Evolutionary conservation across 2,113 vertebrate genomes (phyloP).

Genomic region (Lycocorax pyrrhopterus): DNA sequence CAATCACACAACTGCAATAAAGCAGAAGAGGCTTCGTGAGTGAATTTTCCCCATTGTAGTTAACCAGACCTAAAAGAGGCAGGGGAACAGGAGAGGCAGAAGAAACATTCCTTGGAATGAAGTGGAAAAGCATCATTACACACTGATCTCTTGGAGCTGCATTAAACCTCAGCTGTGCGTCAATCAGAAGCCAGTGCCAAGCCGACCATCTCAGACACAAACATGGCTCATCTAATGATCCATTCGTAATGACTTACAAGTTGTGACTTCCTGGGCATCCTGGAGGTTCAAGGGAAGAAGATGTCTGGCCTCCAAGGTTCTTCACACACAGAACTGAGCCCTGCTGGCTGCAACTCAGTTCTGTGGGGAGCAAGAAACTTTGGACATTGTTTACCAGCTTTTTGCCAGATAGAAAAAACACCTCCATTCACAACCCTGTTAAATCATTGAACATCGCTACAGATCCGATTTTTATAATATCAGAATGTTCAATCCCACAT

Average conservation of each 20-base stretch:
- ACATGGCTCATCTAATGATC: conserved; percentile 8
- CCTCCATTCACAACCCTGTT: neutral
- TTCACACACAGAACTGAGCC: neutral
- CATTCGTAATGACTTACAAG: neutral
- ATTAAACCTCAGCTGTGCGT: conserved; percentile 37
- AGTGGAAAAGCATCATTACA: conserved; percentile 21
- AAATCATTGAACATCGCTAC: neutral
- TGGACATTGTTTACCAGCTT: neutral
- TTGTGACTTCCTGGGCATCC: neutral
- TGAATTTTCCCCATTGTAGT: neutral
- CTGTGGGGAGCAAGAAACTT: neutral
- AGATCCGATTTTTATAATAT: neutral
- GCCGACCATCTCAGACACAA: neutral
- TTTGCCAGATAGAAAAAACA: neutral
- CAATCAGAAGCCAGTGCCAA: conserved; percentile 11
- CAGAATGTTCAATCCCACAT: neutral
- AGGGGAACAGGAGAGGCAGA: neutral
- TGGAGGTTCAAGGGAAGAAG: neutral
- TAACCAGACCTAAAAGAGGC: conserved; percentile 22
- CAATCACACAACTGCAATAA: neutral
- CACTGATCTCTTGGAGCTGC: neutral
- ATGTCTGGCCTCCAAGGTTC: neutral
- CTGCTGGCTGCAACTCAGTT: neutral
- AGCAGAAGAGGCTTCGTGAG: neutral
- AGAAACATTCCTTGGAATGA: neutral